Evolutionary conservation across 2,888 invertebrate species (phyloP).

Genomic region (Buathra laborator): DNA sequence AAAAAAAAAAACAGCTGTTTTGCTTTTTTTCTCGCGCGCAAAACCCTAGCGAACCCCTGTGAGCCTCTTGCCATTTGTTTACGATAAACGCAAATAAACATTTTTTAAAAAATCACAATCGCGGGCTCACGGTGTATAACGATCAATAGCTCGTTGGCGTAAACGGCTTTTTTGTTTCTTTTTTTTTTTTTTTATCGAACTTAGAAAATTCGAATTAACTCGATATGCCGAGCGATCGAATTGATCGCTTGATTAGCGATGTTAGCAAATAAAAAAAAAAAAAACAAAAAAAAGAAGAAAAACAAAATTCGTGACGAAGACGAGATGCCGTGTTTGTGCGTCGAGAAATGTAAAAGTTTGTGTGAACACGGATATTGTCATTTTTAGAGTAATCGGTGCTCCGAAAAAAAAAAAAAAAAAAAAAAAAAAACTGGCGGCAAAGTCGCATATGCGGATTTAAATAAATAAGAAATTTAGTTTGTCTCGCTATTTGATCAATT

Average conservation of each 20-base stretch:
- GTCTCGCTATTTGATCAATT: slow-evolving; percentile 35
- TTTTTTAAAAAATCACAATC: slow-evolving; percentile 2
- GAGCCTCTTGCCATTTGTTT: slow-evolving; percentile 1
- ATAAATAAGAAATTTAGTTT: slow-evolving; percentile 40
- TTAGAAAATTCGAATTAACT: slow-evolving; percentile 49
- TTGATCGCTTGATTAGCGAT: slow-evolving; percentile 45
- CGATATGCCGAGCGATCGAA: slow-evolving; percentile 40
- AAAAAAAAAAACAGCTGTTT: slow-evolving; percentile 12
- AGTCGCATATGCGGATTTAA: slow-evolving; percentile 38
- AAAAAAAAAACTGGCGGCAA: slow-evolving; percentile 21
- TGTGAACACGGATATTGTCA: slow-evolving; percentile 43
- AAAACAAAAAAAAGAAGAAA: slow-evolving; percentile 20
- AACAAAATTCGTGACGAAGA: slow-evolving; percentile 18
- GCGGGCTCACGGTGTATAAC: slow-evolving; percentile 25
- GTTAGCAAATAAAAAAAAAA: slow-evolving; percentile 35
- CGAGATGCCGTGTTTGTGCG: slow-evolving; percentile 49
- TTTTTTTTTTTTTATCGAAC: neutral
- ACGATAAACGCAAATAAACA: slow-evolving; percentile 27
- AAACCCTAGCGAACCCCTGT: slow-evolving; percentile 37
- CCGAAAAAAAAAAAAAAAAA: slow-evolving; percentile 16
- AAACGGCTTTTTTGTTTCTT: slow-evolving; percentile 29
- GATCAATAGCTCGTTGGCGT: slow-evolving; percentile 48
- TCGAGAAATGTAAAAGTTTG: slow-evolving; percentile 56
- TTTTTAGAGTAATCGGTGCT: slow-evolving; percentile 72
- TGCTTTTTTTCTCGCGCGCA: slow-evolving; percentile 44